Evolutionary conservation across 2,797 vertebrate genomes (phyloP).

Genomic region (Tragopan temminckii): DNA sequence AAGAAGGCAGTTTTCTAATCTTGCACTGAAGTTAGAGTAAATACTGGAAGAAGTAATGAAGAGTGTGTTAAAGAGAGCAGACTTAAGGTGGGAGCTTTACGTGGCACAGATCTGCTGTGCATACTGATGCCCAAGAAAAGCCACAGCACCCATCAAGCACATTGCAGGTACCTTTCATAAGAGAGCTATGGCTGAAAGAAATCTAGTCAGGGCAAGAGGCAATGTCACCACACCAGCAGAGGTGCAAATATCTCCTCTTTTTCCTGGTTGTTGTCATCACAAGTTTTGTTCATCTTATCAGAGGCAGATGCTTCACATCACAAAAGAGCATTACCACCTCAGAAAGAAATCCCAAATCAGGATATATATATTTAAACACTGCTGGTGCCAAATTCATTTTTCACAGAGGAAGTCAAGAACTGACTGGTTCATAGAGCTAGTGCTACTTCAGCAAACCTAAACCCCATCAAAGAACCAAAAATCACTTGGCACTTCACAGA

Average conservation of each 20-base stretch:
- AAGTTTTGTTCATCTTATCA: neutral
- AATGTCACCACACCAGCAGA: neutral
- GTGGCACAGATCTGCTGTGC: rapidly evolving
- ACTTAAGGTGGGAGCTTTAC: neutral
- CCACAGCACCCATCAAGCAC: neutral
- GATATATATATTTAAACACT: neutral
- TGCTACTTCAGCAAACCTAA: neutral
- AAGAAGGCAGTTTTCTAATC: neutral
- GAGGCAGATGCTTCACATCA: neutral
- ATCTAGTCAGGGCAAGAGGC: neutral
- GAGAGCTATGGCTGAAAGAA: rapidly evolving
- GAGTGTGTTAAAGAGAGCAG: neutral
- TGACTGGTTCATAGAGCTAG: neutral
- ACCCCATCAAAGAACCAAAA: constrained; percentile 15
- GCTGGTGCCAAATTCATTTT: neutral
- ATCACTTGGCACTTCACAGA: neutral
- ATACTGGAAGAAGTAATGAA: neutral
- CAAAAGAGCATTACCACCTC: neutral
- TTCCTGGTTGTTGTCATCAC: neutral
- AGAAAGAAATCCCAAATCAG: neutral
- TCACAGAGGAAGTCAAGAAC: neutral
- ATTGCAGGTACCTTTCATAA: neutral
- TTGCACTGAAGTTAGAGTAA: neutral
- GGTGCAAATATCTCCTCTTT: neutral
- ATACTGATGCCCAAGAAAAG: neutral